Conservation (phyloP, 2,113 vertebrate genomes). For the Scartelaos histophorus region DNA sequence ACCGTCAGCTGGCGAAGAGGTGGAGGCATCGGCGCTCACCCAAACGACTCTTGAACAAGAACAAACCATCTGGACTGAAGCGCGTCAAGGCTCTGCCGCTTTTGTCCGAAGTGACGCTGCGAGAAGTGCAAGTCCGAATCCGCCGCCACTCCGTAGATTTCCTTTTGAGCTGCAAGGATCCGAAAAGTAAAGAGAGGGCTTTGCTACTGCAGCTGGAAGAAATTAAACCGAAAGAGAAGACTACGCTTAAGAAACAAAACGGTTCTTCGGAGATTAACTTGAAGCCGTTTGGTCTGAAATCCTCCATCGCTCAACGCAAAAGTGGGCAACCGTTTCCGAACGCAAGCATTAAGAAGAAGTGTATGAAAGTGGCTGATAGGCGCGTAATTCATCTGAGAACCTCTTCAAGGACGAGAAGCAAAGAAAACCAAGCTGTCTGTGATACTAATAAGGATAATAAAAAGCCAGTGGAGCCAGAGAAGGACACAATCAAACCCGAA, state of each 20-base stretch:
- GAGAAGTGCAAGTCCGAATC: conserved; percentile 66
- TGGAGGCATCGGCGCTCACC: conserved; percentile 64
- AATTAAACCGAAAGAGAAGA: conserved; percentile 31
- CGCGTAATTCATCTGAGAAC: conserved; percentile 21
- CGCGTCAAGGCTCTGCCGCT: conserved; percentile 29
- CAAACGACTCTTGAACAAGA: conserved; percentile 33
- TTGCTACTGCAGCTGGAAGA: conserved; percentile 64
- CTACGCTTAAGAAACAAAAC: conserved; percentile 17
- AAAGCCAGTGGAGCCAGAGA: not conserved
- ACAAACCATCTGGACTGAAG: conserved; percentile 17
- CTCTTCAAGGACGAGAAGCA: conserved; percentile 62
- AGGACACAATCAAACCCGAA: conserved; percentile 32
- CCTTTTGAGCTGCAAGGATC: conserved; percentile 70
- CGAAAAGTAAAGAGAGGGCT: conserved; percentile 69
- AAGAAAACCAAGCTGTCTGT: not conserved
- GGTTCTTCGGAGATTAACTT: conserved; percentile 37
- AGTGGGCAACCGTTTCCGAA: conserved; percentile 5
- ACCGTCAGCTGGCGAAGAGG: conserved; percentile 68
- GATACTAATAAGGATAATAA: not conserved
- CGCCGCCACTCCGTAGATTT: conserved; percentile 73
- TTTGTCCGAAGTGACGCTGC: conserved; percentile 59
- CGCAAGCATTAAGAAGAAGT: conserved; percentile 18
- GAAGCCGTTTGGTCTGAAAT: conserved; percentile 56
- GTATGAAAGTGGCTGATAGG: conserved; percentile 45
- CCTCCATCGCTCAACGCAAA: conserved; percentile 26